Evolutionary conservation across 2,113 vertebrate genomes (phyloP), one percentile per base, ranked within the genome.

Genomic region (Apistogramma diplotaenia): DNA sequence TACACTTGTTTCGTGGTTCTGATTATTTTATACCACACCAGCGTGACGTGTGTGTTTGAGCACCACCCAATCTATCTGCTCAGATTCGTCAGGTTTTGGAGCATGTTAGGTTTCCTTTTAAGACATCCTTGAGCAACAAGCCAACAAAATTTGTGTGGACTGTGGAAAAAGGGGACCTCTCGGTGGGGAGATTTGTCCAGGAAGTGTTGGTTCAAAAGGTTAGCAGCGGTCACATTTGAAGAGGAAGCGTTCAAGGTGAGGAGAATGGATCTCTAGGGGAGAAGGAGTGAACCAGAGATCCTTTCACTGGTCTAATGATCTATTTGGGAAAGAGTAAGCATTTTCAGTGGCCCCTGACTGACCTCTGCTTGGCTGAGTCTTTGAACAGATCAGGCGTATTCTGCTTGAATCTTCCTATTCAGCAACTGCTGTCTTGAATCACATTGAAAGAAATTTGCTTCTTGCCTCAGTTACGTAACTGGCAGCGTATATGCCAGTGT

Each of bases 161-260:
- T 46, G 60, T 15, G 12, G 65, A 18, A 33, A 58, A 23, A 31
- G 19, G 7, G 54, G 49, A 58, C 29, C 46, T 13, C 2, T 78
- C 43, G 37, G 43, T n/a, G 1, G 43, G 46, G 25, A 29, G 67
- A 62, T 55, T 23, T 46, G n/a, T 16, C 31, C 29, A 83, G 70
- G 80, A 83, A 76, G 43, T 10, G 57, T 12, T n/a, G 27, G 37
- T 72, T 87, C 65, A 74, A 21, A 70, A 72, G 76, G 73, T 83
- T 43, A 58, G 59, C 49, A 67, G 60, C 33, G 15, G 74, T 73
- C 60, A 58, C 8, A 67, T 86, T 37, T 56, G 56, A 75, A 60
- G 73, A 75, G 82, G 76, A 86, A 82, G 73, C 54, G 12, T 74
- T 79, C 35, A 40, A 62, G 25, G 29, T 21, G 31, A 67, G 31